Base-by-base conservation (phyloP, 2,888 invertebrate genomes). In the Nomada ruficornis region DNA sequence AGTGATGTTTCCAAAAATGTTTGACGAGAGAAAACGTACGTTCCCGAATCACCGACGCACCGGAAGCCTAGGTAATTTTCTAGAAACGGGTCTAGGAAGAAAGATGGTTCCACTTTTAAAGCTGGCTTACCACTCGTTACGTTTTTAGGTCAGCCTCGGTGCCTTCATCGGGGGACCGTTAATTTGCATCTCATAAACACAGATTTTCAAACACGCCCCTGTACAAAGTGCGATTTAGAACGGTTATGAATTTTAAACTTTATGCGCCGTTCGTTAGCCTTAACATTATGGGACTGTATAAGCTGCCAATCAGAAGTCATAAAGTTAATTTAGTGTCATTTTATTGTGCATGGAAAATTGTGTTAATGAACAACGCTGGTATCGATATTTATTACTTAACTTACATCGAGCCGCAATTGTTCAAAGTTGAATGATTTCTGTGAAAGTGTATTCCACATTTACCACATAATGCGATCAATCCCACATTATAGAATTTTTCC, bases 61-160 rank as follows among this genome's bases (percentile, higher is more conserved):
- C 47, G 47, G 13, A 29, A 68, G 52, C 55, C 52, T 55, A 47
- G 23, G 47, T 70, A 65, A 77, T 77, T 77, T 80, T 55, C 52
- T 3, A 47, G 64, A 20, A 70, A 65, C 64, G 59, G 54, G 52
- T 60, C 60, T 65, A 54, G 23, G 65, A 78, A 62, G 71, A 78
- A 78, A 55, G 79, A 80, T 65, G 54, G 60, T 57, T 54, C 70
- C 44, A 77, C 68, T 77, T 77, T 76, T 69, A 79, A 69, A 79
- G 68, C 65, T 42, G 64, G 78, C 78, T 80, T 80, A 80, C 79
- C 79, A 78, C 79, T 78, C 80, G 62, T 78, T 78, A 71, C 55
- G 70, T 78, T 78, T 78, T 78, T 62, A 80, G 78, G 79, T 80
- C 70, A 65, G 64, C 2, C 52, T 42, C 62, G 60, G 44, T 26